A percentile compares a stretch with the other conserved stretches of the same genome.
These are phyloP conservation scores for Eptesicus fuscus DNA, from an alignment of 2,113 vertebrate species.

Conservation along the genomic window DNA sequence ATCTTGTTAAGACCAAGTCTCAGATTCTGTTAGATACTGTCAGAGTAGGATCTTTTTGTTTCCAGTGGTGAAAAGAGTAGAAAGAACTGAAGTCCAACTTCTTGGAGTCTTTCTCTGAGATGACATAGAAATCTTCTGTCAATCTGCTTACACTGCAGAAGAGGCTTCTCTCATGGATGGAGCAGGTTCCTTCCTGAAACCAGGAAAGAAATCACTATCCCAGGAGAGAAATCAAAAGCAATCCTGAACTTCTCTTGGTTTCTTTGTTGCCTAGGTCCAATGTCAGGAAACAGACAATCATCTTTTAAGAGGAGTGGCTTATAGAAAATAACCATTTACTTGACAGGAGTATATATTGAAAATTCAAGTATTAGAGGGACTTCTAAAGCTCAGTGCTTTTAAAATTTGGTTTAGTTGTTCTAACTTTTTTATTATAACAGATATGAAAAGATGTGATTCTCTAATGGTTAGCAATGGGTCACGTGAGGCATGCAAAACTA, in stretches of 20 bases:
- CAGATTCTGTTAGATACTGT: constrained; percentile 91
- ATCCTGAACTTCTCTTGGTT: constrained; percentile 87
- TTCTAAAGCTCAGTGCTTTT: constrained; percentile 80
- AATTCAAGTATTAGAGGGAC: constrained; percentile 76
- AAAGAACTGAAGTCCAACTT: constrained; percentile 85
- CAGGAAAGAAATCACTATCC: constrained; percentile 84
- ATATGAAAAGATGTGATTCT: constrained; percentile 77
- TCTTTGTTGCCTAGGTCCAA: constrained; percentile 87
- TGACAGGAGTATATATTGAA: constrained; percentile 74
- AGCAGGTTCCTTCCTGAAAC: constrained; percentile 60
- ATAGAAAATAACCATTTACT: constrained; percentile 74
- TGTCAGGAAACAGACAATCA: constrained; percentile 84
- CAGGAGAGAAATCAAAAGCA: constrained; percentile 89
- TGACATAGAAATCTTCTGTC: constrained; percentile 84
- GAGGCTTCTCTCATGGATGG: constrained; percentile 19
- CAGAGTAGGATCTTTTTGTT: constrained; percentile 86
- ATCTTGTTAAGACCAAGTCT: constrained; percentile 86
- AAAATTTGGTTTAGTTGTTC: constrained; percentile 82
- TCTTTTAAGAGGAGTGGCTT: constrained; percentile 75
- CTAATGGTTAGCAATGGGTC: constrained; percentile 76
- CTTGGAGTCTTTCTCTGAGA: constrained; percentile 88
- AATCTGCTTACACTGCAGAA: constrained; percentile 83
- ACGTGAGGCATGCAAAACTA: constrained; percentile 70
- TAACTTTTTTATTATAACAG: constrained; percentile 79
- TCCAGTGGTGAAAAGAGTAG: constrained; percentile 88